phyloP scores from a whole-genome alignment of 2,888 invertebrate genomes.

The Buathra laborator region DNA sequence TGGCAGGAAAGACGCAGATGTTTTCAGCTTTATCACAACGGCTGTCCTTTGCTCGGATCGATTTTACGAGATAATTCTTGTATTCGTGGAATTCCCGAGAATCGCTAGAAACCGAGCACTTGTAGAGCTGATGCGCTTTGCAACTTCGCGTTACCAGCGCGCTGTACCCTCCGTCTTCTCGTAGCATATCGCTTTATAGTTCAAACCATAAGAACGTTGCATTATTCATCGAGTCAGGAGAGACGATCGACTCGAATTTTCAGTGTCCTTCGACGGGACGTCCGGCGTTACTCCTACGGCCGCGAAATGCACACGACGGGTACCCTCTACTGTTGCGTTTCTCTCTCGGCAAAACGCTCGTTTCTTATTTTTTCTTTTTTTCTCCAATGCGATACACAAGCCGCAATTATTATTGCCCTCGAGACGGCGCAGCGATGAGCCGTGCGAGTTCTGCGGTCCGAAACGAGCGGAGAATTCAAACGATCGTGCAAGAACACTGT shows the following conservation, averaged over 20 bases:
- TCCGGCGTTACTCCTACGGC: conserved; percentile 13
- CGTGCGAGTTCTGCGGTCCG: conserved; percentile 1
- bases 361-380: not conserved
- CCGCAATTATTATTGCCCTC: conserved; percentile 10
- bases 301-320: conserved; percentile 18
- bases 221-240: conserved; percentile 49
- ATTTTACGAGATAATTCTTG: conserved; percentile 8
- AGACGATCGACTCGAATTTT: conserved; percentile 50
- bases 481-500: not conserved
- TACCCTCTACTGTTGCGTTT: not conserved
- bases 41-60: not conserved
- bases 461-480: not conserved
- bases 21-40: not conserved
- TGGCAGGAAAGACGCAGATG: not conserved
- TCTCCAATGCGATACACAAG: not conserved
- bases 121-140: not conserved
- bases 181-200: conserved; percentile 27
- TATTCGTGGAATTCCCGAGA: not conserved
- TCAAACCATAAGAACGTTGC: conserved; percentile 35
- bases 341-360: not conserved
- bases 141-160: not conserved
- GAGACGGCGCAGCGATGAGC: conserved; percentile 8
- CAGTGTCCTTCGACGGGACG: conserved; percentile 43
- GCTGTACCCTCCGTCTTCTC: not conserved
- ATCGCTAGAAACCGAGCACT: conserved; percentile 19